Evolutionary conservation across 2,888 invertebrate species (phyloP), one percentile per base, ranked within the genome.

Genomic region (Tenthredo mesomela): DNA sequence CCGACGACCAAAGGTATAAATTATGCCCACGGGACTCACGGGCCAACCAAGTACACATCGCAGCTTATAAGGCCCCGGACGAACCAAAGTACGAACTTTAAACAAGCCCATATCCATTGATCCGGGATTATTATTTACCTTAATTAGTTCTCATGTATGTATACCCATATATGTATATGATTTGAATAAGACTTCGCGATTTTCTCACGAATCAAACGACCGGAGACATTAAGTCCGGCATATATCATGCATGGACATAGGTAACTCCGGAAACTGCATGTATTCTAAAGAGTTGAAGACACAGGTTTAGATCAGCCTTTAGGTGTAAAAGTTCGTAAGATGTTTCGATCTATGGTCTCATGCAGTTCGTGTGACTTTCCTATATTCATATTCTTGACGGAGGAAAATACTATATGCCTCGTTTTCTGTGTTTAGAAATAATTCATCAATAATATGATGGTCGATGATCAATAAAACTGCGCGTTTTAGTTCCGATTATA

Each of bases 1-100:
- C 86, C 87, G 83, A 84, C 87, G 85, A 87, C 86, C 89, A 85
- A 86, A 86, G 89, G 88, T 89, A 91, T 91, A 91, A 91, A 91
- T 91, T 89, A 89, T 82, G 47, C 67, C 82, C 70, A 82, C 82
- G 82, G 82, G 82, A 70, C 82, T 70, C 82, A 47, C 40, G 58
- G 33, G 80, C 67, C 67, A 50, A 67, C 43, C 61, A 47, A 50
- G 47, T 82, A 29, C 33, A 58, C 82, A 10, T 61, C 80, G 37
- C 37, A 40, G 37, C 61, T 80, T 61, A 40, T 80, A 61, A 80
- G 80, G 80, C 80, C 80, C 78, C 61, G 61, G 58, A 80, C 61
- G 7, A 50, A 61, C 37, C 43, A 1, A 37, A 40, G 80, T 61
- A 80, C 61, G 29, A 70, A 70, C 61, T 18, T 70, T 67, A 67